Evolutionary conservation across 2,797 vertebrate species (phyloP).

Genomic region (Artibeus jamaicensis): DNA sequence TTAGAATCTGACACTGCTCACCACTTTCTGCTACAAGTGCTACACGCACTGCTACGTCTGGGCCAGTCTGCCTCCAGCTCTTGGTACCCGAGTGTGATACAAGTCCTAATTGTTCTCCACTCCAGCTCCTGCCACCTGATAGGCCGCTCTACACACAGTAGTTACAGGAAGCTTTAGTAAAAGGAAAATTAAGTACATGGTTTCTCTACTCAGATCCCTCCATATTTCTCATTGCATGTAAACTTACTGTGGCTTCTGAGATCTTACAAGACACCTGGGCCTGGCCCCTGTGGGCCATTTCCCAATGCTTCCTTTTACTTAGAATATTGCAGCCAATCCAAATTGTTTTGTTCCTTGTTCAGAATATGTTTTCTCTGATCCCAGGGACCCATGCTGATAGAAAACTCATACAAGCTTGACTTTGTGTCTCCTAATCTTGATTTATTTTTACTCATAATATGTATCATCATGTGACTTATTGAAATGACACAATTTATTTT

Average conservation of each 20-base stretch:
- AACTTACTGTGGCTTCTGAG: not conserved
- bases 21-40: not conserved
- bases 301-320: not conserved
- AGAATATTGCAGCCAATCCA: rapidly evolving
- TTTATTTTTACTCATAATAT: not conserved
- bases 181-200: not conserved
- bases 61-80: not conserved
- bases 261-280: not conserved
- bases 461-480: not conserved
- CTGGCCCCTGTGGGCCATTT: not conserved
- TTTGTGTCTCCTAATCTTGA: not conserved
- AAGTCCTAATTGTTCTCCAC: not conserved
- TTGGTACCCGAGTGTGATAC: not conserved
- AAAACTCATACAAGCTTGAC: not conserved
- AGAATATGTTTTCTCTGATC: not conserved
- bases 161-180: not conserved
- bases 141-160: not conserved
- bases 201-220: not conserved
- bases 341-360: not conserved
- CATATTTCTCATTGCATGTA: not conserved
- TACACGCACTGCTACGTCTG: not conserved
- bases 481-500: not conserved
- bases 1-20: not conserved
- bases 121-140: not conserved
- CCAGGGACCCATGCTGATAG: not conserved